A percentile compares a stretch with the other conserved stretches of the same genome.
Evolutionary conservation across 2,888 invertebrate genomes (phyloP).

Genomic region (Lasioglossum marginatum): DNA sequence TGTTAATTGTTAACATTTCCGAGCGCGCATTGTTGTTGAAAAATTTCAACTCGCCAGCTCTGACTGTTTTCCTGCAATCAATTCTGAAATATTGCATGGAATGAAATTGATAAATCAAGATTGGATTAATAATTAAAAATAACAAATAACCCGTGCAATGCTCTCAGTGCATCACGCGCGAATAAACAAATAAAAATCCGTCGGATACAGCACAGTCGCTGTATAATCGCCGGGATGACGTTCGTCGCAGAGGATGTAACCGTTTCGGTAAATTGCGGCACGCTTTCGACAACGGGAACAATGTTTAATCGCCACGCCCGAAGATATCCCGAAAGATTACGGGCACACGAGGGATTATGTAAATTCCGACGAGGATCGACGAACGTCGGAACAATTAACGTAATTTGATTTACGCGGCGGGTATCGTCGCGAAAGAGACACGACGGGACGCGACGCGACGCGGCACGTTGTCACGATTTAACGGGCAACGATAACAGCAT

Average conservation of each 20-base stretch:
- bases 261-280: neutral
- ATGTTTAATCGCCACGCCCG: neutral
- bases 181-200: neutral
- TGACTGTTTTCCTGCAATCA: too few species aligned
- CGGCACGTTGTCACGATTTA: conserved; percentile 27
- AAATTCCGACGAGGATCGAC: neutral
- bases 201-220: neutral
- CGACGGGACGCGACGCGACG: neutral
- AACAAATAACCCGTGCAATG: neutral
- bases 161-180: neutral
- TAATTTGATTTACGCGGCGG: neutral
- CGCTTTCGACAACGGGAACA: neutral
- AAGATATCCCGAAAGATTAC: conserved; percentile 4
- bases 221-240: neutral
- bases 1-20: too few species aligned
- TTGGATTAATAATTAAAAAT: too few species aligned
- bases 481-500: conserved; percentile 44
- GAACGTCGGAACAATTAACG: conserved; percentile 16
- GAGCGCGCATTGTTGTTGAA: too few species aligned
- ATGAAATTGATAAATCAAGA: too few species aligned
- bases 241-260: neutral
- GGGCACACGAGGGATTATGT: neutral
- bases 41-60: too few species aligned
- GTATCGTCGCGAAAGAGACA: conserved; percentile 5
- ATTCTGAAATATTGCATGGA: too few species aligned